Conservation (phyloP, 2,888 invertebrate species). For the Argyra leucocephala region DNA sequence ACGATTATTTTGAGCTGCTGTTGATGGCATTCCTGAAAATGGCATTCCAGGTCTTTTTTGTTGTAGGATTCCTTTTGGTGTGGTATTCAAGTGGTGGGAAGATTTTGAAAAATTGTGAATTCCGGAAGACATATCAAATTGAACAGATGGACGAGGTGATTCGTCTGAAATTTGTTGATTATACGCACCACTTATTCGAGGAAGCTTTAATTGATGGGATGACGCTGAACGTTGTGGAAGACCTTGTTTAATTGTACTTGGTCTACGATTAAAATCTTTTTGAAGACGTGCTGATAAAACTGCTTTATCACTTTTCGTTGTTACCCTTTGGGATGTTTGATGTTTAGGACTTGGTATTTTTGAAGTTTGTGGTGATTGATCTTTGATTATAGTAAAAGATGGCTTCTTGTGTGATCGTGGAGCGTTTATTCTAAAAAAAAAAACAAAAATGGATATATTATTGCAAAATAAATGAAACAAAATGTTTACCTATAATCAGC, state of each 20-base stretch:
- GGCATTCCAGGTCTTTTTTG: conserved; percentile 17
- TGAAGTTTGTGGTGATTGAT: conserved; percentile 47
- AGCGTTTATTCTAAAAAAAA: conserved; percentile 33
- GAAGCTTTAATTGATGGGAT: conserved; percentile 29
- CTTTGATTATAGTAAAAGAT: conserved; percentile 60
- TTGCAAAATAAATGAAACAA: background rate
- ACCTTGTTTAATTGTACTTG: conserved; percentile 8
- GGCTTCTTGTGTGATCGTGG: conserved; percentile 53
- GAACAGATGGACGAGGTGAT: conserved; percentile 40
- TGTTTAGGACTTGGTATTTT: conserved; percentile 44
- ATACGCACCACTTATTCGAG: conserved; percentile 22
- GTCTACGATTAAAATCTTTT: conserved; percentile 11
- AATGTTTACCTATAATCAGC: conserved; percentile 36
- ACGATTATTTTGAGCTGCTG: conserved; percentile 25
- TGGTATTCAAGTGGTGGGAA: background rate
- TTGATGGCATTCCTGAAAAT: conserved; percentile 9
- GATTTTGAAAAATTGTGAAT: conserved; percentile 19
- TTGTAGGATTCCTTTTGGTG: conserved; percentile 38
- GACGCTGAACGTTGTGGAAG: conserved; percentile 30
- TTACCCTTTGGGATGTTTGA: background rate
- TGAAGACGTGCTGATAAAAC: conserved; percentile 20
- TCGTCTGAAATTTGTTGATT: conserved; percentile 29
- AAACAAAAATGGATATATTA: background rate
- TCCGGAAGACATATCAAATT: conserved; percentile 38
- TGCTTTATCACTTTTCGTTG: conserved; percentile 11